Evolutionary conservation across 2,888 invertebrate species (phyloP).

Genomic region (Drosophila tanythrix): DNA sequence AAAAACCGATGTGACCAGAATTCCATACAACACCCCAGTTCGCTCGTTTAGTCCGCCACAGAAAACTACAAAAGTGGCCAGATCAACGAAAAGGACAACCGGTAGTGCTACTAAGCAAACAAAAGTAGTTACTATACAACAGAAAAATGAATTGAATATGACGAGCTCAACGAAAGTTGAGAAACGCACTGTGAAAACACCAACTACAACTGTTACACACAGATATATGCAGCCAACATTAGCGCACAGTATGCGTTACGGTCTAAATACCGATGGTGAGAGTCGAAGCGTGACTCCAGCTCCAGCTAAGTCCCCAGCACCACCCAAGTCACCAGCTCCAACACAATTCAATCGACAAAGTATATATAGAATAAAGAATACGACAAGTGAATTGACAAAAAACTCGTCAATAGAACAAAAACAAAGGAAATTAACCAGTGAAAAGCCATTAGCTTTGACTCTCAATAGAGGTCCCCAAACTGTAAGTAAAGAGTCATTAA

Average conservation of each 20-base stretch:
- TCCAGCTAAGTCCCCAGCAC: constrained; percentile 68
- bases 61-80: constrained; percentile 45
- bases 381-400: constrained; percentile 64
- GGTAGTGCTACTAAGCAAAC: constrained; percentile 44
- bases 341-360: constrained; percentile 37
- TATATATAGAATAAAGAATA: constrained; percentile 49
- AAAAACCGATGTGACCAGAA: constrained; percentile 77
- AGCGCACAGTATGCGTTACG: constrained; percentile 86
- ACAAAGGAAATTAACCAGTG: constrained; percentile 44
- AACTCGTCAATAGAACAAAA: constrained; percentile 53
- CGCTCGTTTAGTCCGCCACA: constrained; percentile 70
- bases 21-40: constrained; percentile 71
- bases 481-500: constrained; percentile 71
- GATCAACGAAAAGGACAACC: constrained; percentile 12
- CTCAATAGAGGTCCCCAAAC: constrained; percentile 57
- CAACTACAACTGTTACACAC: constrained; percentile 74
- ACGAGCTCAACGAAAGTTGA: constrained; percentile 27
- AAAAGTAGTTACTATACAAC: constrained; percentile 28
- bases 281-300: constrained; percentile 62
- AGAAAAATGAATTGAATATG: constrained; percentile 37
- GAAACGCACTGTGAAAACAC: constrained; percentile 56
- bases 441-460: constrained; percentile 44
- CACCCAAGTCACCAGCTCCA: constrained; percentile 72
- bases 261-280: constrained; percentile 63
- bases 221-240: constrained; percentile 88